Percentiles rank a stretch among this genome's conserved stretches.
Evolutionary conservation across 2,113 vertebrate species (phyloP).

Genomic region (Rhegmatorhina hoffmannsi): DNA sequence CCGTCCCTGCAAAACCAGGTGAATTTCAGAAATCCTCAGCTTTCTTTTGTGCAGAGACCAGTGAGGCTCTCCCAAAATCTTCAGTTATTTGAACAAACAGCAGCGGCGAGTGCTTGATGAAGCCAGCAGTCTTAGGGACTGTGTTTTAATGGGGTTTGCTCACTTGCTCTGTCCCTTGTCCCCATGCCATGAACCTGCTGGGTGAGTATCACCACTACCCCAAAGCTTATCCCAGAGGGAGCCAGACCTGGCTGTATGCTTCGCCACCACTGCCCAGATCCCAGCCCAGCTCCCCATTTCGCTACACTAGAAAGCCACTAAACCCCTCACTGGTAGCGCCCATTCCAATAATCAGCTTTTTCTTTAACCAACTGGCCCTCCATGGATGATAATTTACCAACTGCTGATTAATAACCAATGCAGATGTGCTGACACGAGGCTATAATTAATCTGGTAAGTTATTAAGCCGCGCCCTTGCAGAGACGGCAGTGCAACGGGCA

Average conservation of each 20-base stretch:
- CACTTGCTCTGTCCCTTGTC: background rate
- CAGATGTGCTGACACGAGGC: background rate
- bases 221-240: background rate
- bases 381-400: background rate
- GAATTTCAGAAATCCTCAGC: background rate
- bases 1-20: background rate
- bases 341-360: background rate
- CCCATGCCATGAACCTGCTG: fast-evolving
- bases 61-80: background rate
- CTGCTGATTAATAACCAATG: constrained; percentile 10
- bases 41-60: background rate
- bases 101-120: background rate
- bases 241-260: fast-evolving
- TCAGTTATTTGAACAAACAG: background rate
- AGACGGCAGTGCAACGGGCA: background rate
- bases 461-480: background rate
- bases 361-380: background rate
- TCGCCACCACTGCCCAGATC: background rate
- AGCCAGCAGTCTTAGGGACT: background rate
- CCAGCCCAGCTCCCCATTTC: background rate
- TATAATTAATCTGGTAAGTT: background rate
- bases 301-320: fast-evolving
- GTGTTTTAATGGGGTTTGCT: background rate
- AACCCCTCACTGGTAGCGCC: fast-evolving
- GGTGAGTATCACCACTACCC: fast-evolving